Base-by-base conservation (phyloP, 2,888 invertebrate genomes). In the Dynastes hyllus region DNA sequence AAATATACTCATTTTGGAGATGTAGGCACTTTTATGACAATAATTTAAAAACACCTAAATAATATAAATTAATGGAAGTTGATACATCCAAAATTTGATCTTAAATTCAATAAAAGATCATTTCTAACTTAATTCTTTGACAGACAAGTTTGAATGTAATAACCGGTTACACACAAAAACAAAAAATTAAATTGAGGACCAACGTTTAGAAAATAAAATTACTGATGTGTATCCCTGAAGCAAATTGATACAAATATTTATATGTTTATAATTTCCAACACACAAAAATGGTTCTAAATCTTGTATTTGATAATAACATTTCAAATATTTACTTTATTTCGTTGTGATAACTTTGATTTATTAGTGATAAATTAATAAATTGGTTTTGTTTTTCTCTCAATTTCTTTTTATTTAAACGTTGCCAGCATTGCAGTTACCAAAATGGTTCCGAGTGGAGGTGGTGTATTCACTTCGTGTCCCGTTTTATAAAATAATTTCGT, bases 401-500 rank as follows among this genome's bases (percentile, higher is more conserved):
- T 45, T 0, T 1, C 8, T 63, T 63, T 29, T 13, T 29, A 63
- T 13, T 63, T 11, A 4, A 9, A 4, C 9, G 2, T 63, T 29
- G 63, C 29, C 0, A 2, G 13, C 27, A 2, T 50, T 63, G 73
- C 73, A 75, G 61, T 75, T 61, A 75, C 5, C 61, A 75, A 55
- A 22, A 75, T 75, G 73, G 73, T 32, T 11, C 37, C 27, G 0
- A 50, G 27, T n/a, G 11, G 61, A 27, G 27, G 22, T 61, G 27
- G 22, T 61, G 63, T 22, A 61, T 75, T 40, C 45, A 50, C 3
- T 40, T 61, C 73, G 61, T 75, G 73, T 22, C 61, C 58, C 61
- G 45, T 45, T 63, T 50, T 61, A 75, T 75, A 61, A 61, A 75
- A 75, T 75, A 75, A 75, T 61, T 45, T 75, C 45, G 11, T 29